Conservation (phyloP, 2,113 vertebrate species). For the Xiphophorus maculatus region DNA sequence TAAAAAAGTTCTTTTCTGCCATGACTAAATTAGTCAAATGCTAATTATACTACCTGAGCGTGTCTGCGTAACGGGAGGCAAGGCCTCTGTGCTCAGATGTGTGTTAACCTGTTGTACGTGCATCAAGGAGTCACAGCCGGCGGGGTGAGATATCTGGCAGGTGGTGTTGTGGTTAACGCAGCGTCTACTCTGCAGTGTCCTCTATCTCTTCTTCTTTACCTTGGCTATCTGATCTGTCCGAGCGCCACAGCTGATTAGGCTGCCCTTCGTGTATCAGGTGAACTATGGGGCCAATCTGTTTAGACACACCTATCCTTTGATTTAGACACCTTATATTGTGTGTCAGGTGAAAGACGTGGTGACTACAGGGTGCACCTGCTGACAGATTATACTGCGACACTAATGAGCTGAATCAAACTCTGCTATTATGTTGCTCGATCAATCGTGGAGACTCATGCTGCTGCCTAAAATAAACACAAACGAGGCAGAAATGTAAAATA, state of each 20-base stretch:
- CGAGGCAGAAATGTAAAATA: no score
- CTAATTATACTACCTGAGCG: constrained; percentile 16
- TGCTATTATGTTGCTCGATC: background rate
- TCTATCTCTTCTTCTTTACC: constrained; percentile 51
- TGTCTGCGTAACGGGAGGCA: background rate
- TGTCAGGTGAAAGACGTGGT: constrained; percentile 46
- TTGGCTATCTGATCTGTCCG: constrained; percentile 62
- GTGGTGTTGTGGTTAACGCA: constrained; percentile 61
- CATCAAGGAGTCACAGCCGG: constrained; percentile 20
- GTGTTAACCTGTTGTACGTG: constrained; percentile 3
- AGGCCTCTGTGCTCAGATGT: constrained; percentile 2
- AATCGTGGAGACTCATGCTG: background rate
- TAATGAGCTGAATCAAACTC: constrained; percentile 20
- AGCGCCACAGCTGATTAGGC: constrained; percentile 52
- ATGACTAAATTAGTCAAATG: constrained; percentile 35
- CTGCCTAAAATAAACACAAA: no score
- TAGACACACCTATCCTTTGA: constrained; percentile 71
- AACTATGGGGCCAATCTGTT: constrained; percentile 67
- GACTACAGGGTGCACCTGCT: constrained; percentile 50
- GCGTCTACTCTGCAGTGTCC: constrained; percentile 59
- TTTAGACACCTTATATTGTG: constrained; percentile 59
- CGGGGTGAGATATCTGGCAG: constrained; percentile 44
- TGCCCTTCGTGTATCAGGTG: constrained; percentile 56
- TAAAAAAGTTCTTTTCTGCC: constrained; percentile 38
- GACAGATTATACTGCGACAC: background rate